Percentiles rank a stretch among this genome's conserved stretches.
These are phyloP conservation scores for Eriocheir sinensis DNA, from an alignment of 1,140 invertebrate genomes.

Conservation along the genomic window DNA sequence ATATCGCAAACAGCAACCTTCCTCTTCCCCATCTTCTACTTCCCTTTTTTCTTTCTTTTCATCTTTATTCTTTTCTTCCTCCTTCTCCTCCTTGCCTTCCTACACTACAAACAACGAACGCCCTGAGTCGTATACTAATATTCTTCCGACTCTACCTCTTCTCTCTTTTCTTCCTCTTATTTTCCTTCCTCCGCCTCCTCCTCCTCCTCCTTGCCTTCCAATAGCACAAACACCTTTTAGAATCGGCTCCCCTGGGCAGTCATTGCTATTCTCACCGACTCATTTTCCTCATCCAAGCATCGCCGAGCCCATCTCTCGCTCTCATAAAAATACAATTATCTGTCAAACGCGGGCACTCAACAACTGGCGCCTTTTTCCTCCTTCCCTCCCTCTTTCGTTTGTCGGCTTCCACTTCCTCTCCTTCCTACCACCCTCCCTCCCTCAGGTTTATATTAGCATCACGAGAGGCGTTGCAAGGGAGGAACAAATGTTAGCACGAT, in stretches of 20 bases:
- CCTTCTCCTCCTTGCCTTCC: too few species aligned
- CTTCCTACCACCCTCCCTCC: background rate
- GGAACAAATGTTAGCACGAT: background rate
- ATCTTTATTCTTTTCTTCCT: too few species aligned
- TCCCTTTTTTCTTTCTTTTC: too few species aligned
- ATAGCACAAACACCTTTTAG: too few species aligned
- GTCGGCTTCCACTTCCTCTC: background rate
- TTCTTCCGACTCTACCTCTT: too few species aligned
- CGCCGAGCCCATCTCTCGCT: background rate
- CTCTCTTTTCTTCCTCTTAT: too few species aligned
- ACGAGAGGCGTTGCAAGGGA: background rate
- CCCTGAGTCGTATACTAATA: too few species aligned
- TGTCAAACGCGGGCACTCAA: background rate
- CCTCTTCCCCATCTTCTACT: too few species aligned
- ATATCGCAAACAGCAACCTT: too few species aligned
- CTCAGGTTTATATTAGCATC: background rate
- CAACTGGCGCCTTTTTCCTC: background rate
- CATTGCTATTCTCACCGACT: background rate
- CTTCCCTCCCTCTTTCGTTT: background rate
- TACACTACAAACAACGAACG: too few species aligned
- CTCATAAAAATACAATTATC: background rate
- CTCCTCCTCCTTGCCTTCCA: too few species aligned
- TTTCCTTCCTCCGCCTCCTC: too few species aligned
- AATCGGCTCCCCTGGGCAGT: background rate
- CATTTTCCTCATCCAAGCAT: background rate